Conservation (phyloP, 2,888 invertebrate species). For the Leucoptera coffeella region DNA sequence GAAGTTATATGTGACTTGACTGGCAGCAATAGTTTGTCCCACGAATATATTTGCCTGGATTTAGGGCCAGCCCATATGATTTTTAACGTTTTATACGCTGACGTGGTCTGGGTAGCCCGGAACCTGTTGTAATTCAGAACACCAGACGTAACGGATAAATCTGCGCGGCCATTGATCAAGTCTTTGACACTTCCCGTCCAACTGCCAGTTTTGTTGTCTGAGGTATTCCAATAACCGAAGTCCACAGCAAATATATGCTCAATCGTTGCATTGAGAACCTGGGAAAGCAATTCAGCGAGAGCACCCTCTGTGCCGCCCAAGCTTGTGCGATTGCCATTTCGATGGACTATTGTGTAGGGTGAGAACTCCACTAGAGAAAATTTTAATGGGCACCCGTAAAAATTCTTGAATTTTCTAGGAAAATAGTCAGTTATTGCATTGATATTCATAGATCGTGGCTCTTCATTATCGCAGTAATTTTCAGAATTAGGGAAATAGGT, state of each 20-base stretch:
- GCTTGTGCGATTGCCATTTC: too few relatives aligned
- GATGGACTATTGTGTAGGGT: constrained; percentile 13
- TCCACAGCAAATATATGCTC: neutral
- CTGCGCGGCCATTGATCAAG: constrained; percentile 13
- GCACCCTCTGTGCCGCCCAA: constrained; percentile 16
- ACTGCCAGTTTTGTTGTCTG: neutral
- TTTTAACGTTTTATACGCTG: constrained; percentile 11
- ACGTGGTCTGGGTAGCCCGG: constrained; percentile 12
- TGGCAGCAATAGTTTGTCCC: constrained; percentile 17
- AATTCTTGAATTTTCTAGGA: constrained; percentile 18
- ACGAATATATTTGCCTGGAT: constrained; percentile 14
- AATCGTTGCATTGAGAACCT: neutral
- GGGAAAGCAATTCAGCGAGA: constrained; percentile 4
- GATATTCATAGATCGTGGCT: constrained; percentile 10
- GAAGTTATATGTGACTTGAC: too few relatives aligned
- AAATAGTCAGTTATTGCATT: constrained; percentile 10
- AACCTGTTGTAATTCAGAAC: constrained; percentile 12
- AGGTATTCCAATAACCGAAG: too few relatives aligned
- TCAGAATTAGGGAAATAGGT: constrained; percentile 19
- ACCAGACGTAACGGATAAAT: constrained; percentile 15
- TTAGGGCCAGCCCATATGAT: constrained; percentile 19
- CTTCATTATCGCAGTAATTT: constrained; percentile 14
- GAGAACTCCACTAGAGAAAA: constrained; percentile 10
- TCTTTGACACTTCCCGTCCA: constrained; percentile 9
- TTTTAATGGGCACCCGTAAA: constrained; percentile 18